Conservation (phyloP, 2,797 vertebrate species). For the Dallia pectoralis region DNA sequence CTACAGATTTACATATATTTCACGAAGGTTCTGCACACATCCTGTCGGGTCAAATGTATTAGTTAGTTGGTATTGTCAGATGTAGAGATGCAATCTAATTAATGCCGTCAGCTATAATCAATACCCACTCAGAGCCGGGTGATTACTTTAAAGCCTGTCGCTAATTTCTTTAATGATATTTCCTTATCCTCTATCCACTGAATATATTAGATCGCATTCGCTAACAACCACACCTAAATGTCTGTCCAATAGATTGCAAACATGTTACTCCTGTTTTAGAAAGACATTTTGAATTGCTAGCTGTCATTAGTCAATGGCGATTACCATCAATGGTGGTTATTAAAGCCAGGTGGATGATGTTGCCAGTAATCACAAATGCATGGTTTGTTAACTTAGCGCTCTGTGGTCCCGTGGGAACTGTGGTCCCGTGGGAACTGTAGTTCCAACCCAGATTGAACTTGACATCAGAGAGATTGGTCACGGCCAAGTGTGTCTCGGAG, state of each 20-base stretch:
- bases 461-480: slow-evolving; percentile 26
- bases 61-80: background rate
- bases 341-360: background rate
- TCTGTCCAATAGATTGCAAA: background rate
- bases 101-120: slow-evolving; percentile 6
- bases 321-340: background rate
- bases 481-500: slow-evolving; percentile 19
- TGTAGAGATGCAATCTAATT: background rate
- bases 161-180: background rate
- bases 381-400: background rate
- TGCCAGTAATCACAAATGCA: background rate
- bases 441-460: slow-evolving; percentile 15
- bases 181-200: background rate
- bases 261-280: background rate
- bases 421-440: slow-evolving; percentile 28
- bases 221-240: background rate
- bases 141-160: background rate
- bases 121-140: slow-evolving; percentile 2
- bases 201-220: background rate
- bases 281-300: background rate
- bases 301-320: background rate
- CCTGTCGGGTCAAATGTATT: too few species aligned
- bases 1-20: too few species aligned
- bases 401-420: slow-evolving; percentile 23
- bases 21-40: too few species aligned